phyloP scores from a whole-genome alignment of 2,113 vertebrate species.

The Rhinopithecus roxellana region DNA sequence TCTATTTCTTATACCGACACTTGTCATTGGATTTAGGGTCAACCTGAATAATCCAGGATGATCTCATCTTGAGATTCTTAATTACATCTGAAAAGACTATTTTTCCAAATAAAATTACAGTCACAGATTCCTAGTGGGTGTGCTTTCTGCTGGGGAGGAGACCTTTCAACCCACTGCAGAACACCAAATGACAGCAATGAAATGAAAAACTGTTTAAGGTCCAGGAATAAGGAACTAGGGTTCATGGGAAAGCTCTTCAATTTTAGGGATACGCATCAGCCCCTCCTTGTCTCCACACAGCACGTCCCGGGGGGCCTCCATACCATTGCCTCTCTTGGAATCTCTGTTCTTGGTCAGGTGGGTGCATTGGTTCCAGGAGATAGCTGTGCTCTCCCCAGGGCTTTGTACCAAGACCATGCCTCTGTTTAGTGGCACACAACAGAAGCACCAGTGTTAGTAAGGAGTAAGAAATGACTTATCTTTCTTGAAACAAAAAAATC shows the following conservation, averaged over 20 bases:
- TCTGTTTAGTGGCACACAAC: not conserved
- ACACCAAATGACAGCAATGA: not conserved
- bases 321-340: not conserved
- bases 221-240: not conserved
- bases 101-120: not conserved
- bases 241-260: not conserved
- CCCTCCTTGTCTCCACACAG: not conserved
- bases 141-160: not conserved
- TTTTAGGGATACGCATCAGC: not conserved
- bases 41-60: not conserved
- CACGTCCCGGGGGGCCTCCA: not conserved
- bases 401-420: not conserved
- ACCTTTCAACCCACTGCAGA: not conserved
- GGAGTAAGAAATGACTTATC: not conserved
- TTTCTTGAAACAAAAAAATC: not conserved
- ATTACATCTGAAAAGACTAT: not conserved
- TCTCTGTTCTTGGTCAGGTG: not conserved
- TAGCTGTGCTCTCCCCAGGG: not conserved
- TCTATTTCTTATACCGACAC: not conserved
- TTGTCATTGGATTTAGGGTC: not conserved
- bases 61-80: not conserved
- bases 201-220: not conserved
- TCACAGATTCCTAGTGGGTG: not conserved
- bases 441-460: not conserved
- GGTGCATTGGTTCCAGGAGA: not conserved